Percentiles rank a stretch among this genome's conserved stretches.
These are phyloP conservation scores for Mormyrus proboscirostris DNA, from an alignment of 2,797 vertebrate species.

Conservation along the genomic window DNA sequence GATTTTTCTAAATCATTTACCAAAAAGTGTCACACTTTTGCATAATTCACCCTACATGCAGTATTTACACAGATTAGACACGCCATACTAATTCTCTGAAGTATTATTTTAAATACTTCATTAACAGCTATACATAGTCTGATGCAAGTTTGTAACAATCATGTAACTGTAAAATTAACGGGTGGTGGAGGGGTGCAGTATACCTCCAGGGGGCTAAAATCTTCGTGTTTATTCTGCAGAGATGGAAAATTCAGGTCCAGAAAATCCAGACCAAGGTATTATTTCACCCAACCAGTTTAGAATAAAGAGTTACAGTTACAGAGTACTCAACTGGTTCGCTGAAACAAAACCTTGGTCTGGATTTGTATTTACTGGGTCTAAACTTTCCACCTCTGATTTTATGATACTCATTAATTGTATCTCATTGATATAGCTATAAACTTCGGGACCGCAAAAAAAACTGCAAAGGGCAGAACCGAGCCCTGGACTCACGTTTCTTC, in stretches of 20 bases:
- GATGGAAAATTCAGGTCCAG: neutral
- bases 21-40: neutral
- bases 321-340: neutral
- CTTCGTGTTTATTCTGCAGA: neutral
- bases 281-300: neutral
- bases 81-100: neutral
- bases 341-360: neutral
- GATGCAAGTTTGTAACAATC: neutral
- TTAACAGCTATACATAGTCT: neutral
- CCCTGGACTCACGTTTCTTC: neutral
- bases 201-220: neutral
- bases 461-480: neutral
- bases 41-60: neutral
- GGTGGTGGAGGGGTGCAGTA: neutral
- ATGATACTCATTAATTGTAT: neutral
- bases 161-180: neutral
- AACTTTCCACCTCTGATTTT: neutral
- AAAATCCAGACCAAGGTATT: neutral
- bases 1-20: neutral
- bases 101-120: neutral
- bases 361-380: neutral
- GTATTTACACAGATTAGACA: neutral
- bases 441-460: neutral
- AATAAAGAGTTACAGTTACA: neutral
- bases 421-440: neutral